These are phyloP conservation scores for Falco biarmicus DNA, from an alignment of 2,797 vertebrate genomes.

Conservation along the genomic window DNA sequence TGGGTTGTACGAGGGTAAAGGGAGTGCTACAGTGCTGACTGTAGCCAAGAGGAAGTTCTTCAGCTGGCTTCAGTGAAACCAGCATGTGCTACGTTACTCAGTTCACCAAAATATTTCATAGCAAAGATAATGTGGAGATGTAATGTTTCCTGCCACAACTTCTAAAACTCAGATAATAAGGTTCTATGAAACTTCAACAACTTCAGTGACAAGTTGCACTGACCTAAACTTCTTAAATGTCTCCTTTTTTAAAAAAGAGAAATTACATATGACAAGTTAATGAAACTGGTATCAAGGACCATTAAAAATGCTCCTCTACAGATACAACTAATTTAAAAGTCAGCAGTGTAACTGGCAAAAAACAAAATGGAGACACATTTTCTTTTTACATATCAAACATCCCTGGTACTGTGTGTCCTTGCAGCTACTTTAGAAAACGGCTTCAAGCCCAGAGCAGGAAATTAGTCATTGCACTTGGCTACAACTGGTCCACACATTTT, in stretches of 20 bases:
- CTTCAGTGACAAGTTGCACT: background rate
- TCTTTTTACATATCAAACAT: background rate
- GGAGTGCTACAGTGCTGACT: rapidly evolving
- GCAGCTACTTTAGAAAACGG: background rate
- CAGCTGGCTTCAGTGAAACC: background rate
- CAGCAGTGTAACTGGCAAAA: background rate
- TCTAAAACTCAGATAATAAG: background rate
- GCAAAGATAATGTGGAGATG: background rate
- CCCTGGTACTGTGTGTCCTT: background rate
- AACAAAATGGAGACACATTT: background rate
- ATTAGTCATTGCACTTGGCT: constrained; percentile 34
- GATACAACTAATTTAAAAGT: background rate
- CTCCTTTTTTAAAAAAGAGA: background rate
- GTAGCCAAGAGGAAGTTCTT: background rate
- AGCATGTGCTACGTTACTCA: rapidly evolving
- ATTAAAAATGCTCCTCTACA: background rate
- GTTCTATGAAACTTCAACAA: background rate
- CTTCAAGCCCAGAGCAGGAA: background rate
- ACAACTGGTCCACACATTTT: background rate
- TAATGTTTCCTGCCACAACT: background rate
- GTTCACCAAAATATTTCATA: background rate
- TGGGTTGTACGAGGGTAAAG: background rate
- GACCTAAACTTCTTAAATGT: background rate
- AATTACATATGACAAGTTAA: background rate
- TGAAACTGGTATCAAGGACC: background rate